Evolutionary conservation across 2,113 vertebrate genomes (phyloP).

Genomic region (Dicaeum eximium): DNA sequence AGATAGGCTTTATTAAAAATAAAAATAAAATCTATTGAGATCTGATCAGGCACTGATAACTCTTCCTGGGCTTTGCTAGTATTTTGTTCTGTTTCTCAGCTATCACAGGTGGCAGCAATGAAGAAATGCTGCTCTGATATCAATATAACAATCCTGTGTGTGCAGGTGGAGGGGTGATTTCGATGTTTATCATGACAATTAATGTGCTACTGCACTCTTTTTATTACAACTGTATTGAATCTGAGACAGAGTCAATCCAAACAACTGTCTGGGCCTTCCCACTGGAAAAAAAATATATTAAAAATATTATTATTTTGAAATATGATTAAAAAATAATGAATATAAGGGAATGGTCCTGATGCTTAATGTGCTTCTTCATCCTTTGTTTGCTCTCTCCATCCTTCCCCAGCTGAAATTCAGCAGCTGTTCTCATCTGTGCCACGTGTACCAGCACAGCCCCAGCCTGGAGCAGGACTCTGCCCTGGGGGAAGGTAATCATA

Average conservation of each 20-base stretch:
- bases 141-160: background rate
- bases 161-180: background rate
- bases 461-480: background rate
- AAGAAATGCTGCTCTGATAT: conserved; percentile 7
- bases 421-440: background rate
- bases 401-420: background rate
- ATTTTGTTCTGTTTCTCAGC: conserved; percentile 21
- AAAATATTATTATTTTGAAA: background rate
- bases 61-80: conserved; percentile 25
- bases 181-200: conserved; percentile 67
- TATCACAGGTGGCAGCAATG: background rate
- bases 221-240: conserved; percentile 37
- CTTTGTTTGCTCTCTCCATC: background rate
- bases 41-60: conserved; percentile 52
- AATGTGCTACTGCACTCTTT: conserved; percentile 20
- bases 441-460: background rate
- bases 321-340: background rate
- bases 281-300: background rate
- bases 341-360: background rate
- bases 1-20: conserved; percentile 62
- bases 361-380: background rate
- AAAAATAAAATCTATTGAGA: conserved; percentile 27
- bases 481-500: background rate
- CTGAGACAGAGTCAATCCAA: conserved; percentile 22
- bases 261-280: background rate